These are phyloP conservation scores for Parapsyche elsis DNA, from an alignment of 1,140 invertebrate species.

Conservation along the genomic window DNA sequence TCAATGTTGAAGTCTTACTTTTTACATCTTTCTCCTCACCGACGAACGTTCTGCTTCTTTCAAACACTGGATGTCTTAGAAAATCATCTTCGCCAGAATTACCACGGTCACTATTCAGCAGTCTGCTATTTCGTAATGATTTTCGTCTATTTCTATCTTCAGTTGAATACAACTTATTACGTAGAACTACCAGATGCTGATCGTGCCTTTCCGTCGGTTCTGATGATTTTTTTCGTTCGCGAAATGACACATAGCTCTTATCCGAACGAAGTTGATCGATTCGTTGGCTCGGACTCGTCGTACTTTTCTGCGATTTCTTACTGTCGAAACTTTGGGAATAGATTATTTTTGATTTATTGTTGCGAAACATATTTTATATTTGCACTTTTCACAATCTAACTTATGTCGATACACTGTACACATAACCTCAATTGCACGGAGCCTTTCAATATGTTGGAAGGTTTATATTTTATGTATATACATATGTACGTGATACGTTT, in stretches of 20 bases:
- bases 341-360: background rate
- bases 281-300: background rate
- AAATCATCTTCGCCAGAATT: background rate
- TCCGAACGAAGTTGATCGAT: background rate
- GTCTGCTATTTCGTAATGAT: background rate
- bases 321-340: slow-evolving; percentile 3
- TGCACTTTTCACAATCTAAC: background rate
- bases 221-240: background rate
- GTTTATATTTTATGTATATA: background rate
- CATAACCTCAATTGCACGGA: slow-evolving; percentile 23
- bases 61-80: background rate
- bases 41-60: slow-evolving; percentile 7
- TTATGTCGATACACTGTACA: background rate
- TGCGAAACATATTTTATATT: background rate
- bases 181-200: background rate
- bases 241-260: background rate
- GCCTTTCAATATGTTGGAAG: background rate
- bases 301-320: background rate
- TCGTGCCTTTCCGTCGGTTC: background rate
- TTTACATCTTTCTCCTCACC: slow-evolving; percentile 7
- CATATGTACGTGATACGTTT: background rate
- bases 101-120: background rate
- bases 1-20: background rate
- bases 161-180: background rate
- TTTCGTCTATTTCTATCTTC: background rate